Percentiles rank a stretch among this genome's conserved stretches.
These are phyloP conservation scores for Paramuricea clavata DNA, from an alignment of 92 coral and sea anemone species.

Conservation along the genomic window DNA sequence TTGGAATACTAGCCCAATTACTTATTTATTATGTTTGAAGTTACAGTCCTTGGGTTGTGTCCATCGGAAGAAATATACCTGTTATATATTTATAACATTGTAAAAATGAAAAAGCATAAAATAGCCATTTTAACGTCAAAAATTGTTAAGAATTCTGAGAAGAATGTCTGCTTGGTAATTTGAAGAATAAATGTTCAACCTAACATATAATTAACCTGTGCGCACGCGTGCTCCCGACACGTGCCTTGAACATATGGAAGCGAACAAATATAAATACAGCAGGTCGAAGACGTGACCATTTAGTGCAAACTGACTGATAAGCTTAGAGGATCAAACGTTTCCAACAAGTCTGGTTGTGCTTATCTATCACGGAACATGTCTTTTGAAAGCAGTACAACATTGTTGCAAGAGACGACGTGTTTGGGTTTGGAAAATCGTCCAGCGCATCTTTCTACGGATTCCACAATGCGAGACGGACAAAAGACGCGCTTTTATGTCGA, in stretches of 20 bases:
- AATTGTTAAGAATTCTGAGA: no score
- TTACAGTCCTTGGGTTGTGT: no score
- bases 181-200: no score
- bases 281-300: neutral
- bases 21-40: no score
- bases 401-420: neutral
- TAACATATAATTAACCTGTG: no score
- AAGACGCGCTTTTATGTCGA: constrained; percentile 31
- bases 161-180: no score
- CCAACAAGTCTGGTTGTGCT: no score
- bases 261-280: neutral
- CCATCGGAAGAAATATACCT: no score
- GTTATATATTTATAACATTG: no score
- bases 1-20: no score
- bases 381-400: neutral
- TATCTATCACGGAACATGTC: neutral
- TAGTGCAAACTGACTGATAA: neutral
- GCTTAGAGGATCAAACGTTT: neutral
- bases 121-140: no score
- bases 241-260: neutral
- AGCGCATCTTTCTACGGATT: neutral
- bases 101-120: no score
- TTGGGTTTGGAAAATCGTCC: neutral
- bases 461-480: neutral
- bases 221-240: neutral